Evolutionary conservation across 92 coral and sea anemone species (phyloP).

Genomic region (Phymanthus crucifer): DNA sequence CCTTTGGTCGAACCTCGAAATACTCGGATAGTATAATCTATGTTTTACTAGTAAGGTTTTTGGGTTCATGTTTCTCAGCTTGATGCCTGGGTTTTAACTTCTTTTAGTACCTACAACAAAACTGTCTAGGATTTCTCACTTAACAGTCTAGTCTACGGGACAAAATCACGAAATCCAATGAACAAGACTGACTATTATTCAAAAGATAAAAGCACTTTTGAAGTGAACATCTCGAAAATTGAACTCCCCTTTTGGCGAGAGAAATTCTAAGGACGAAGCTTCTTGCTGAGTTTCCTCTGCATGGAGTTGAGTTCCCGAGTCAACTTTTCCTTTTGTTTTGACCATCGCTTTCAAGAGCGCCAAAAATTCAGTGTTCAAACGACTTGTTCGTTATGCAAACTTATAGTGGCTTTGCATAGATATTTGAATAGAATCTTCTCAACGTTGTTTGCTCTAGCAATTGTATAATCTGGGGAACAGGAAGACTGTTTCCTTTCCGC

Average conservation of each 20-base stretch:
- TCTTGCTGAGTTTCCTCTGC: slow-evolving; percentile 6
- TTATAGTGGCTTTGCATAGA: neutral
- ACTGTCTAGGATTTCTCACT: neutral
- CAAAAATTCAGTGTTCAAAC: neutral
- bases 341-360: slow-evolving; percentile 4
- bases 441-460: neutral
- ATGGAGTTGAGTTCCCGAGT: neutral
- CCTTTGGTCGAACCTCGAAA: neutral
- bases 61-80: neutral
- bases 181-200: neutral
- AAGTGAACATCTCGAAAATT: neutral
- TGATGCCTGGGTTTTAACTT: neutral
- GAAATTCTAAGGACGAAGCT: neutral
- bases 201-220: neutral
- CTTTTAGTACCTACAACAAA: neutral
- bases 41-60: neutral
- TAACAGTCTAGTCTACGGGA: neutral
- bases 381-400: neutral
- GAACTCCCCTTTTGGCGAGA: neutral
- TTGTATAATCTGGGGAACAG: neutral
- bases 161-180: neutral
- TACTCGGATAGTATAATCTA: neutral
- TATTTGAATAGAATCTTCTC: neutral
- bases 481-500: neutral
- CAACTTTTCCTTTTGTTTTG: neutral